phyloP scores from a whole-genome alignment of 92 coral and sea anemone species.

The Virgularia gustaviana region DNA sequence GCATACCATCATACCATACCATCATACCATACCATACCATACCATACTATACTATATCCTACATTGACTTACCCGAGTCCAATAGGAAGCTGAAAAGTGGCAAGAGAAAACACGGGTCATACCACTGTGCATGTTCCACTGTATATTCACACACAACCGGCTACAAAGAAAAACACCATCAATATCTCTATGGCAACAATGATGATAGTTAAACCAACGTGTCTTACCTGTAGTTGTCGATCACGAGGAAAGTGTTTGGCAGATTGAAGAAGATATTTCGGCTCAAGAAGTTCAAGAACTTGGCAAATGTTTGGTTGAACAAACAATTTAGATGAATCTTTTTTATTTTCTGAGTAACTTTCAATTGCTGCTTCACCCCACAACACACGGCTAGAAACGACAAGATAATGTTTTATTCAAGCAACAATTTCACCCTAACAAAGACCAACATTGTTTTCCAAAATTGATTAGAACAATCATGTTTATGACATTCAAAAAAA shows the following conservation, averaged over 20 bases:
- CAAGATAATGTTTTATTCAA: not conserved
- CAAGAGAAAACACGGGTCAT: slow-evolving; percentile 87
- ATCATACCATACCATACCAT: too few species aligned
- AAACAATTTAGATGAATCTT: slow-evolving; percentile 76
- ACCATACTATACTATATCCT: not conserved
- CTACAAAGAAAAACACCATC: slow-evolving; percentile 6
- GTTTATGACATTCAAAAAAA: not conserved
- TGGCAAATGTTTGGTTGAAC: slow-evolving; percentile 74
- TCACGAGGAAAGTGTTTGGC: slow-evolving; percentile 65
- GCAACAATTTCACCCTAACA: not conserved
- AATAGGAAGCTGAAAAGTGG: slow-evolving; percentile 79
- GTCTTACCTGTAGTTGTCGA: slow-evolving; percentile 59
- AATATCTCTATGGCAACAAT: too few species aligned
- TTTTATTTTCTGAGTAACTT: slow-evolving; percentile 57
- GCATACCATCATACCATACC: too few species aligned
- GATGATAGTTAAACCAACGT: not conserved
- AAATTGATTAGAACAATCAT: not conserved
- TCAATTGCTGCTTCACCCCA: slow-evolving; percentile 94
- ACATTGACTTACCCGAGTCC: slow-evolving; percentile 65
- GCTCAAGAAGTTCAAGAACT: slow-evolving; percentile 71
- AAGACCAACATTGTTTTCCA: not conserved
- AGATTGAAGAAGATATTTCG: slow-evolving; percentile 55
- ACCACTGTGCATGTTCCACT: slow-evolving; percentile 26
- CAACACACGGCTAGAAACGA: slow-evolving; percentile 64
- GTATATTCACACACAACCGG: not conserved